Base-by-base conservation (phyloP, 2,113 vertebrate species). In the Odobenus rosmarus region DNA sequence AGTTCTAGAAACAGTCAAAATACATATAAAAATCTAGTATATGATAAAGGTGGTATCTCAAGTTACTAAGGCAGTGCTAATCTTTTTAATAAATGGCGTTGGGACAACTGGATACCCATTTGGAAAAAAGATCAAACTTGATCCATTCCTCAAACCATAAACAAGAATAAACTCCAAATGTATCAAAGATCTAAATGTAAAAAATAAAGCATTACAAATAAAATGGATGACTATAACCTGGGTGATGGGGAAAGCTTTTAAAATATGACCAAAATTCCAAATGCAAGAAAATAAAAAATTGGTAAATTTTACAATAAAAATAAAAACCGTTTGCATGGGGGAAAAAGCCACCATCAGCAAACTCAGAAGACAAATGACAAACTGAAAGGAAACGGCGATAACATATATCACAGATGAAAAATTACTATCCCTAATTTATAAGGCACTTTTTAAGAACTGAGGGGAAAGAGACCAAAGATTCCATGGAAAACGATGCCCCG, bases 1-100 rank as follows among this genome's bases (percentile, higher is more conserved):
- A 74, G 55, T 72, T 91, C 33, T 33, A 91, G 62, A 96, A 88
- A 90, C 19, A 94, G 13, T 24, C 13, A 21, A 81, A 96, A 23
- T 36, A 26, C 24, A 23, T 33, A 33, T 24, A 62, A 90, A 91
- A 89, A 71, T 59, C 81, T 57, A n/a, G 72, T 24, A 36, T 1
- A 23, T 46, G 53, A 86, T 39, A 55, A 64, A 57, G 11, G 23
- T 64, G 55, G 31, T 49, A 64, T 74, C 72, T 61, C 26, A 84
- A 62, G 11, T 64, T 72, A 79, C 15, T 57, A 31, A 69, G 18
- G 36, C 36, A 67, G 46, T 24, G 57, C 36, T 64, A 39, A 94
- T 23, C 46, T 87, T 81, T 81, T 71, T 28, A 80, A 64, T 74
- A 80, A 72, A 80, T 46, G 18, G 28, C 46, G 26, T 71, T 42